Conservation (phyloP, 2,888 invertebrate species). For the Galerucella nymphaeae region DNA sequence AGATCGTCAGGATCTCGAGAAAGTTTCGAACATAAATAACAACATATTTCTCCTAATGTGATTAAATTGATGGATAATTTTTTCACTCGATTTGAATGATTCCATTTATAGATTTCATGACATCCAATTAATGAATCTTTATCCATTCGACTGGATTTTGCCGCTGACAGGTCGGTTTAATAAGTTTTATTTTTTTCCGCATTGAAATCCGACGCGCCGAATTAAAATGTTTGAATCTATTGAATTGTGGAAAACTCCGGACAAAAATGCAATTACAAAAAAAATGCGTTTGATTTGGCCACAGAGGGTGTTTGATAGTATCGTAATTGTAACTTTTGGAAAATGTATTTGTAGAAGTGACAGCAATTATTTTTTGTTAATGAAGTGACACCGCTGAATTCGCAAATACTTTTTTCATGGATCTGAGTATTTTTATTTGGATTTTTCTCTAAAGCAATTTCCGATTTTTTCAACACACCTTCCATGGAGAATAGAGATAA, state of each 20-base stretch:
- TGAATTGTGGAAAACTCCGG: neutral
- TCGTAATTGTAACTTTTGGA: neutral
- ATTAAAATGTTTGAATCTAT: slow-evolving; percentile 19
- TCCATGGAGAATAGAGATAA: no score
- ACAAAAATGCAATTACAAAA: neutral
- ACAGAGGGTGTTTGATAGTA: neutral
- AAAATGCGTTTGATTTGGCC: neutral
- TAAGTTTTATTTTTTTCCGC: slow-evolving; percentile 36
- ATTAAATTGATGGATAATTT: neutral
- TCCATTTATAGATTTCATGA: slow-evolving; percentile 20
- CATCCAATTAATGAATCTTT: slow-evolving; percentile 35
- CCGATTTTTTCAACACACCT: no score
- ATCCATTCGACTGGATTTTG: slow-evolving; percentile 21
- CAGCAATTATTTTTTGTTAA: no score
- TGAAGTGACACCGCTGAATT: no score
- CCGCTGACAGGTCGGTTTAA: slow-evolving; percentile 33
- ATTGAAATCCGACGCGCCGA: neutral
- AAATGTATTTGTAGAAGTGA: neutral
- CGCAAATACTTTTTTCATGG: no score
- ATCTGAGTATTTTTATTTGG: no score
- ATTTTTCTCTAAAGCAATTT: no score
- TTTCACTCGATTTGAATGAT: slow-evolving; percentile 23
- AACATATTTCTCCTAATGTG: neutral
- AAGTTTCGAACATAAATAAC: neutral
- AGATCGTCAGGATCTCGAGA: neutral